A percentile compares a stretch with the other conserved stretches of the same genome.
Evolutionary conservation across 2,797 vertebrate species (phyloP).

Genomic region (Thunnus albacares): DNA sequence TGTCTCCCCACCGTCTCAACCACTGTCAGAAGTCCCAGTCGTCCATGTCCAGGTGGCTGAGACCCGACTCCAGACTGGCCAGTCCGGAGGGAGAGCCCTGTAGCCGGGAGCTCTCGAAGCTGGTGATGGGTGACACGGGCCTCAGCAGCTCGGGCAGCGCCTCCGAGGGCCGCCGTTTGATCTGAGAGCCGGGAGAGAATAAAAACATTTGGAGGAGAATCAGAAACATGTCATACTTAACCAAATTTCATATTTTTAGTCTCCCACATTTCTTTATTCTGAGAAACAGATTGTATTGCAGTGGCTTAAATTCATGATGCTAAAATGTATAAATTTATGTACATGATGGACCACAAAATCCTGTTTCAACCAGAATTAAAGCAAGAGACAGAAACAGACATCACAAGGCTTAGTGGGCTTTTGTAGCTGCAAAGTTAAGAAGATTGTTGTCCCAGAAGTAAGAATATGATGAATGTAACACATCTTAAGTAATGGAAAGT

Average conservation of each 20-base stretch:
- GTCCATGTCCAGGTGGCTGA: conserved; percentile 95
- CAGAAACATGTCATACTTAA: no score
- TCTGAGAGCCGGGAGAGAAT: conserved; percentile 77
- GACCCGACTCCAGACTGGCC: conserved; percentile 91
- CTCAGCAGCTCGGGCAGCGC: conserved; percentile 94
- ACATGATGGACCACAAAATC: no score
- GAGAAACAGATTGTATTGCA: no score
- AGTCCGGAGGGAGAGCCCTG: conserved; percentile 88
- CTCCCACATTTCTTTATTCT: no score
- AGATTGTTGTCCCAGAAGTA: background rate
- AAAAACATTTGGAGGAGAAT: no score
- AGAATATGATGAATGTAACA: background rate
- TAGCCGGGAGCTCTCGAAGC: conserved; percentile 84
- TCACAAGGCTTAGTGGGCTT: no score
- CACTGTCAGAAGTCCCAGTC: conserved; percentile 97
- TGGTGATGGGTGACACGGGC: conserved; percentile 91
- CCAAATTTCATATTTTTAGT: background rate
- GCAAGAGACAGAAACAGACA: background rate
- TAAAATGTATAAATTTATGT: background rate
- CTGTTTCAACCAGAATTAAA: background rate
- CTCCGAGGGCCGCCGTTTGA: conserved; percentile 93
- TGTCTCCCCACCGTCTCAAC: conserved; percentile 26
- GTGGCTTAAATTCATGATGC: no score
- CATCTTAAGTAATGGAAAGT: background rate
- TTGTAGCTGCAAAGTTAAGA: background rate